phyloP scores from a whole-genome alignment of 2,113 vertebrate species.

The Nyctereutes procyonoides region DNA sequence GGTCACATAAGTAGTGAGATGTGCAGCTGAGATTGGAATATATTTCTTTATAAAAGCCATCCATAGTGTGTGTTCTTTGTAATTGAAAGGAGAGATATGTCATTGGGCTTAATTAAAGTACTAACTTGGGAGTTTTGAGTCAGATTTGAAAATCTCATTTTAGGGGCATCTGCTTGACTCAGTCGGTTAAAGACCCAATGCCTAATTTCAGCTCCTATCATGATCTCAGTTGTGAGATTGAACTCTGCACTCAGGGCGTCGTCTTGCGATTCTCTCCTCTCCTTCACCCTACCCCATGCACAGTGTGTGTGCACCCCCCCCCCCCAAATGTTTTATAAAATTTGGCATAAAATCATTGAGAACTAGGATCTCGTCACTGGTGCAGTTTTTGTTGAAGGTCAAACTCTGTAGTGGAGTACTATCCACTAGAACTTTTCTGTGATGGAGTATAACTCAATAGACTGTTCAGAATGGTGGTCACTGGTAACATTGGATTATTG shows the following conservation, averaged over 20 bases:
- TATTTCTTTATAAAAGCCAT: not conserved
- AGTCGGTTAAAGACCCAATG: not conserved
- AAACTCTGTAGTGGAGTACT: not conserved
- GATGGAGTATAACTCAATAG: not conserved
- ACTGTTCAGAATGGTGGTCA: not conserved
- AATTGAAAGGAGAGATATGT: not conserved
- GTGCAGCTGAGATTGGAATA: not conserved
- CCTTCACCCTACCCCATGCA: too few species aligned
- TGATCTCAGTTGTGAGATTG: not conserved
- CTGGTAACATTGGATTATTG: not conserved
- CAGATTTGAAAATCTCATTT: not conserved
- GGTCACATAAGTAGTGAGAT: not conserved
- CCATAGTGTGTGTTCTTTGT: not conserved
- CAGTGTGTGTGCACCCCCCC: not conserved
- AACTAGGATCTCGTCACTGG: not conserved
- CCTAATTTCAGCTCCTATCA: not conserved
- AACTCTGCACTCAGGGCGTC: not conserved
- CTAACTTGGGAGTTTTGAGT: not conserved
- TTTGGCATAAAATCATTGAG: not conserved
- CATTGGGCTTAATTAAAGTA: not conserved
- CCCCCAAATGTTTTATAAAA: not conserved
- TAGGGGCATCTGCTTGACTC: not conserved
- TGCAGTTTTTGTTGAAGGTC: not conserved
- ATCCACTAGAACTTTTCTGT: not conserved
- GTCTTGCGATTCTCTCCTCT: not conserved